phyloP scores from a whole-genome alignment of 1,140 invertebrate genomes.

The Mercenaria mercenaria region DNA sequence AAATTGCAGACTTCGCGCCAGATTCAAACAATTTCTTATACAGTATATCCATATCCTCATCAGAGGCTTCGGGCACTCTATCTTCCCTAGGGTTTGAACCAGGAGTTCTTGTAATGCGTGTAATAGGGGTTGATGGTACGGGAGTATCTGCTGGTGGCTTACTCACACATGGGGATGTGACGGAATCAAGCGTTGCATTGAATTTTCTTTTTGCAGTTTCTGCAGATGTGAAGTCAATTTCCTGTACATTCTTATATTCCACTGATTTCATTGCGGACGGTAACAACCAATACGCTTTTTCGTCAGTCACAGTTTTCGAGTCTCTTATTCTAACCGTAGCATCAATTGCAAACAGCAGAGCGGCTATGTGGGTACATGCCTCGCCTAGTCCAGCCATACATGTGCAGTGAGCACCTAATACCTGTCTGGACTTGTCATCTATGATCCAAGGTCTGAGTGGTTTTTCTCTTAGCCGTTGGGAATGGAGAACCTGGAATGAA shows the following conservation, averaged over 20 bases:
- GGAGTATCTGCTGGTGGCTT: not conserved
- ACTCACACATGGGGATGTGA: slow-evolving; percentile 27
- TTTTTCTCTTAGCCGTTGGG: slow-evolving; percentile 20
- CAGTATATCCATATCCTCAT: slow-evolving; percentile 26
- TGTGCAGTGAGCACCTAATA: not conserved
- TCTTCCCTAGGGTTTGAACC: not conserved
- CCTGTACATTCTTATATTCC: not conserved
- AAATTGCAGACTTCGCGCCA: slow-evolving; percentile 24
- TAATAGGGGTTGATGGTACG: not conserved
- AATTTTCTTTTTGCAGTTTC: not conserved
- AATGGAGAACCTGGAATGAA: slow-evolving; percentile 24
- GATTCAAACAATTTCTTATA: not conserved
- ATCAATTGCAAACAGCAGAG: slow-evolving; percentile 63
- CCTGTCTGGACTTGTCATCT: too few species aligned
- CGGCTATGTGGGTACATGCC: slow-evolving; percentile 63
- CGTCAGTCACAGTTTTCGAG: slow-evolving; percentile 61
- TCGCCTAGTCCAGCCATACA: slow-evolving; percentile 73
- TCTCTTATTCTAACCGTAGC: slow-evolving; percentile 53
- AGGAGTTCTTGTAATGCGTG: not conserved
- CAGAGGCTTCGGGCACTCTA: not conserved
- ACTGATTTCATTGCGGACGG: slow-evolving; percentile 48
- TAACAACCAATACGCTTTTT: slow-evolving; percentile 67
- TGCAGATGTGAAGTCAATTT: slow-evolving; percentile 62
- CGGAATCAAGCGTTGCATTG: not conserved
- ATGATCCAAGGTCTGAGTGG: slow-evolving; percentile 21